Evolutionary conservation across 2,113 vertebrate genomes (phyloP).

Genomic region (Mesoclemmys tuberculata): DNA sequence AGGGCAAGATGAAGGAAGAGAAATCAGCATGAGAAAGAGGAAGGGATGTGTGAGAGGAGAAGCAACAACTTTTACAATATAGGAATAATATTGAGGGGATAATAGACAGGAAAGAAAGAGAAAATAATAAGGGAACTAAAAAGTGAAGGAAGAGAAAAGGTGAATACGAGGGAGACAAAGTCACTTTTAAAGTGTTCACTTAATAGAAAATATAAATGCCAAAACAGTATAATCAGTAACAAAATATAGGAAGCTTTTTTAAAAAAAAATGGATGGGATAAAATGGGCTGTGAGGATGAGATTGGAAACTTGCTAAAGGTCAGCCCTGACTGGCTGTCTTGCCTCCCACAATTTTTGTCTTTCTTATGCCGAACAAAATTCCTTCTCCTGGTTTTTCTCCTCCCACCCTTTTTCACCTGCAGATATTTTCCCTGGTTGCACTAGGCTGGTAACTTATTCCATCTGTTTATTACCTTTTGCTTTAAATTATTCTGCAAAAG

Average conservation of each 20-base stretch:
- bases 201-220: background rate
- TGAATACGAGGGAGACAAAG: background rate
- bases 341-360: background rate
- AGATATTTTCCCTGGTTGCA: background rate
- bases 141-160: background rate
- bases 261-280: background rate
- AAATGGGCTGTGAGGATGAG: background rate
- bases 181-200: background rate
- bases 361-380: background rate
- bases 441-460: background rate
- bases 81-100: background rate
- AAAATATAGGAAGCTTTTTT: background rate
- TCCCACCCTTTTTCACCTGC: background rate
- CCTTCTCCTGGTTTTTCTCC: conserved; percentile 3
- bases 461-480: conserved; percentile 41
- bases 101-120: background rate
- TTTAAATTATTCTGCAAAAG: conserved; percentile 21
- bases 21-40: background rate
- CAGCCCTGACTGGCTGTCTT: background rate
- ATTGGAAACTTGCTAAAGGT: background rate
- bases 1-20: background rate
- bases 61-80: background rate
- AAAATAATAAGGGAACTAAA: background rate
- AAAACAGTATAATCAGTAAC: background rate
- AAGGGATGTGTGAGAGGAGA: background rate